A percentile compares a stretch with the other conserved stretches of the same genome.
Conservation (phyloP, 2,797 vertebrate genomes). For the Coracias cyanogaster region DNA sequence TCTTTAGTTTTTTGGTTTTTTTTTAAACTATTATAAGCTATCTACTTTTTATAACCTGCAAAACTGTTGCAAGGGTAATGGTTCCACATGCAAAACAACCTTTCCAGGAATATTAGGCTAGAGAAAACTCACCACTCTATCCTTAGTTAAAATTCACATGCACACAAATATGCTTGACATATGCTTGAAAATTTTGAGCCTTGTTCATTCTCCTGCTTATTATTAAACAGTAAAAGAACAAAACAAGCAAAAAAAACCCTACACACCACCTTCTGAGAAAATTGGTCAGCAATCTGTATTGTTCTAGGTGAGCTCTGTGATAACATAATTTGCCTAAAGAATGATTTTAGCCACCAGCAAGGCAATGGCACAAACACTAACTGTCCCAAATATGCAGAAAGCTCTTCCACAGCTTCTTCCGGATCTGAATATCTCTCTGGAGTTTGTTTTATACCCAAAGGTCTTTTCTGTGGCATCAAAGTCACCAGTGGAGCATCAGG, state of each 20-base stretch:
- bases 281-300: neutral
- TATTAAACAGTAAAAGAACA: neutral
- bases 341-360: neutral
- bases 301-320: neutral
- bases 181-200: neutral
- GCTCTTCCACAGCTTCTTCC: neutral
- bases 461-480: neutral
- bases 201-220: neutral
- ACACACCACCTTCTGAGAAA: neutral
- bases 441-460: neutral
- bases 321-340: neutral
- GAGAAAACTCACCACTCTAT: neutral
- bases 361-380: neutral
- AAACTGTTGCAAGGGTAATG: neutral
- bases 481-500: neutral
- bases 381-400: rapidly evolving
- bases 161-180: rapidly evolving
- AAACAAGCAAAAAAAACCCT: neutral
- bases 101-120: neutral
- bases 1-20: neutral
- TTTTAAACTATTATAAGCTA: neutral
- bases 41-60: neutral
- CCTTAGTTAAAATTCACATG: neutral
- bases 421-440: neutral
- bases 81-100: neutral